phyloP scores from a whole-genome alignment of 2,888 invertebrate genomes.

The Bombylius discolor region DNA sequence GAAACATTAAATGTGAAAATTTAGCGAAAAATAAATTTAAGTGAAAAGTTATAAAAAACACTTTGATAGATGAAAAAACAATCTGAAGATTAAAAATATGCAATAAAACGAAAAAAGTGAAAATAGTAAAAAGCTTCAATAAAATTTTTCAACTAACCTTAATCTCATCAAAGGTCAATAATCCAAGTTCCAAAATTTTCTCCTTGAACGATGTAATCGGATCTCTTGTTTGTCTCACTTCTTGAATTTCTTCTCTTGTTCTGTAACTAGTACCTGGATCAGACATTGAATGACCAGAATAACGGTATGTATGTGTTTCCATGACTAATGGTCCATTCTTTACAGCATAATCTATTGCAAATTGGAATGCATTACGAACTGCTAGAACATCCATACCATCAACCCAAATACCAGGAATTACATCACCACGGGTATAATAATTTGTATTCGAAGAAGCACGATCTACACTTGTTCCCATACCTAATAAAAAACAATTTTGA shows the following conservation, averaged over 20 bases:
- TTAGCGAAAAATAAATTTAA: too few species aligned
- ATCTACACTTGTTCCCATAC: constrained; percentile 89
- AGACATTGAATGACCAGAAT: constrained; percentile 98
- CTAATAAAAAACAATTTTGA: constrained; percentile 22
- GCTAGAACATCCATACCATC: constrained; percentile 98
- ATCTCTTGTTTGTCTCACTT: constrained; percentile 90
- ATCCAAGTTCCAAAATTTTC: constrained; percentile 59
- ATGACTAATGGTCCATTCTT: constrained; percentile 88
- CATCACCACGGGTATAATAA: constrained; percentile 90
- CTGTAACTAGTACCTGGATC: constrained; percentile 97
- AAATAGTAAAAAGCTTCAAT: too few species aligned
- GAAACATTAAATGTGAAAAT: too few species aligned
- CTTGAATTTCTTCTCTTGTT: constrained; percentile 91
- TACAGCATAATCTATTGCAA: constrained; percentile 65
- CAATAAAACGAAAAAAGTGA: too few species aligned
- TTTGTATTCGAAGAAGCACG: constrained; percentile 77
- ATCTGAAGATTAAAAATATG: too few species aligned
- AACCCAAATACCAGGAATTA: constrained; percentile 90
- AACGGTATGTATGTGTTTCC: constrained; percentile 92
- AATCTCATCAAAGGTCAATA: constrained; percentile 74
- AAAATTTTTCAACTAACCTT: constrained; percentile 73
- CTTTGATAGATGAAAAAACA: too few species aligned
- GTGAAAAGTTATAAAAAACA: too few species aligned
- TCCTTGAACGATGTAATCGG: constrained; percentile 94
- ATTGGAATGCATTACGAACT: constrained; percentile 72